These are phyloP conservation scores for Acanthosepion pharaonis DNA, from an alignment of 2,888 invertebrate genomes.

Conservation along the genomic window DNA sequence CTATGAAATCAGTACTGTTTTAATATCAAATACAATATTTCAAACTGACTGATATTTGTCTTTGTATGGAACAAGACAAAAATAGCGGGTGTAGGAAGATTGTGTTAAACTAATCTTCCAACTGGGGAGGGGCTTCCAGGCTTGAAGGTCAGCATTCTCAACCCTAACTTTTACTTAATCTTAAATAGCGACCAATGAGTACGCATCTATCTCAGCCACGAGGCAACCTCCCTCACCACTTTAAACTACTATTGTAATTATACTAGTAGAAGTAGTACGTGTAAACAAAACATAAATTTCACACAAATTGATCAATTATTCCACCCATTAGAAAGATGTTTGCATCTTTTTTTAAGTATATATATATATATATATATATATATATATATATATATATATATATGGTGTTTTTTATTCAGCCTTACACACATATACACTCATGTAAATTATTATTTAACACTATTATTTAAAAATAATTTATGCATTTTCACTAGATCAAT, in stretches of 20 bases:
- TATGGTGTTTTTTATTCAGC: too few relatives aligned
- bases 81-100: neutral
- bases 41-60: neutral
- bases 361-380: too few relatives aligned
- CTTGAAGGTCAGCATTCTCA: neutral
- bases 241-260: conserved; percentile 11
- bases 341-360: too few relatives aligned
- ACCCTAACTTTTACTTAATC: neutral
- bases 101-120: neutral
- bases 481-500: neutral
- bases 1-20: too few relatives aligned
- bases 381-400: too few relatives aligned
- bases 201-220: neutral
- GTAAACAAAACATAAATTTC: neutral
- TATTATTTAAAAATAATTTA: too few relatives aligned
- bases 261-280: conserved; percentile 4
- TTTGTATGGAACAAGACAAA: neutral
- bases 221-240: neutral
- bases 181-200: neutral
- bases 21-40: too few relatives aligned
- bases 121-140: neutral
- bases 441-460: neutral
- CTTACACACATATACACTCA: neutral
- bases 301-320: neutral
- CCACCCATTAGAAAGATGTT: neutral